Conservation (phyloP, 2,113 vertebrate species). For the Miniopterus natalensis region DNA sequence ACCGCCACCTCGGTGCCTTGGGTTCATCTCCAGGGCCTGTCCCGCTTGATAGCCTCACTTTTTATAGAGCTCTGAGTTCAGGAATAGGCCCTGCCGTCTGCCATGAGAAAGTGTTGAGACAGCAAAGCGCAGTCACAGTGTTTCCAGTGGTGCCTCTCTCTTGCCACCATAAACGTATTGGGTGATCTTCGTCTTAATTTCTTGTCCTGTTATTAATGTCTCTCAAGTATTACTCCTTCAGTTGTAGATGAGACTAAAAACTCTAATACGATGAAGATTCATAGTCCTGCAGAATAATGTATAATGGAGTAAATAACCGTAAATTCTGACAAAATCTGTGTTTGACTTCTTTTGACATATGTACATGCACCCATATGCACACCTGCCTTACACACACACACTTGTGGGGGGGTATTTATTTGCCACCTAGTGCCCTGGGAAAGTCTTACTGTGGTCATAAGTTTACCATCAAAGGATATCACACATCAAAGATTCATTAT, state of each 20-base stretch:
- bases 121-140: background rate
- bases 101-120: background rate
- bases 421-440: background rate
- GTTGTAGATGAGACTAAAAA: background rate
- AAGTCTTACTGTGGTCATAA: background rate
- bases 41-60: background rate
- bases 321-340: background rate
- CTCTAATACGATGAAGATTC: background rate
- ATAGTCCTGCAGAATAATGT: background rate
- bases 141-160: slow-evolving; percentile 19
- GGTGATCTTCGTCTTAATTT: background rate
- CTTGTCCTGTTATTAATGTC: background rate
- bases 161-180: background rate
- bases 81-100: background rate
- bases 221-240: background rate
- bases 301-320: background rate
- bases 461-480: background rate
- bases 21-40: background rate
- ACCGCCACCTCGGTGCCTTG: background rate
- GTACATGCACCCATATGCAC: background rate
- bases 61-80: background rate
- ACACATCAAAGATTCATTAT: background rate
- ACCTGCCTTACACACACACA: background rate
- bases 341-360: slow-evolving; percentile 10
- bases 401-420: background rate